Evolutionary conservation across 2,888 invertebrate species (phyloP).

Genomic region (Lithodes maja): DNA sequence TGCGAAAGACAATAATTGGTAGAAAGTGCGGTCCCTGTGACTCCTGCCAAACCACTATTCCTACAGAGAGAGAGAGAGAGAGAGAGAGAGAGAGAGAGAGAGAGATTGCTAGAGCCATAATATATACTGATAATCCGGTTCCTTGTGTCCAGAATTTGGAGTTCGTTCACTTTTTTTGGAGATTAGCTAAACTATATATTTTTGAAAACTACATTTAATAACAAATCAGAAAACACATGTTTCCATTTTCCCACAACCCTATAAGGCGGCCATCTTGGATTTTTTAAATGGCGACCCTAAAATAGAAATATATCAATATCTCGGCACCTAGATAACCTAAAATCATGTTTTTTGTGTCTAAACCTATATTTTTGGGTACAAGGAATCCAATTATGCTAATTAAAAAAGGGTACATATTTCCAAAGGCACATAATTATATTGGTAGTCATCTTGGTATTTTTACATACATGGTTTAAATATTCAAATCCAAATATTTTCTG

Average conservation of each 20-base stretch:
- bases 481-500: too few species aligned
- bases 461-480: too few species aligned
- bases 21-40: too few species aligned
- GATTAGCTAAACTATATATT: constrained; percentile 22
- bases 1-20: too few species aligned
- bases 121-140: neutral
- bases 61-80: too few species aligned
- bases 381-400: constrained; percentile 24
- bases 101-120: too few species aligned
- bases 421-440: too few species aligned
- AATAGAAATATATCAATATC: neutral
- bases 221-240: constrained; percentile 27
- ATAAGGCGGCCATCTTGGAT: constrained; percentile 15
- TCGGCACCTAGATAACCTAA: constrained; percentile 6
- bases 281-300: neutral
- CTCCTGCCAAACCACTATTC: too few species aligned
- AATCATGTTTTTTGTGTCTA: constrained; percentile 28
- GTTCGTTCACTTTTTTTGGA: constrained; percentile 7
- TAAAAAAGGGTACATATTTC: neutral
- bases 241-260: constrained; percentile 13
- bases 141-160: neutral
- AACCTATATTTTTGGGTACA: constrained; percentile 13
- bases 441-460: too few species aligned
- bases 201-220: constrained; percentile 29
- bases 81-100: too few species aligned